A percentile compares a stretch with the other conserved stretches of the same genome.
Evolutionary conservation across 2,888 invertebrate genomes (phyloP).

Genomic region (Halocaridina rubra): DNA sequence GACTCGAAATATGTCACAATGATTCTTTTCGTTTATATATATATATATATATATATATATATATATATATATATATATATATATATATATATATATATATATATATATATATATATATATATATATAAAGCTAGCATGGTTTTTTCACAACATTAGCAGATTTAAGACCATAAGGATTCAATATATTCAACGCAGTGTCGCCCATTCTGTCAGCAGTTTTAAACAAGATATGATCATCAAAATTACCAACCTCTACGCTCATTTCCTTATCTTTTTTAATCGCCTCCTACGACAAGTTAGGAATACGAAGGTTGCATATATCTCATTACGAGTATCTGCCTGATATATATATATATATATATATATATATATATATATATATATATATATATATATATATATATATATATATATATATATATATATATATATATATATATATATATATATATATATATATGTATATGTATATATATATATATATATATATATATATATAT

Average conservation of each 20-base stretch:
- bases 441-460: constrained; percentile 15
- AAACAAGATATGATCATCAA: too few species aligned
- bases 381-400: neutral
- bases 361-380: neutral
- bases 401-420: neutral
- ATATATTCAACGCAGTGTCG: too few species aligned
- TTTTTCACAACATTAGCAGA: too few species aligned
- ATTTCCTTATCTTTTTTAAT: too few species aligned
- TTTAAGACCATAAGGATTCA: too few species aligned
- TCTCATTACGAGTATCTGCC: too few species aligned
- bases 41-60: neutral
- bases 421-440: neutral
- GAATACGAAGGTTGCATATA: too few species aligned
- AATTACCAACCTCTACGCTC: too few species aligned
- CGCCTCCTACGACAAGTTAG: too few species aligned
- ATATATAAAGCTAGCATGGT: too few species aligned
- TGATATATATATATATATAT: neutral
- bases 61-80: neutral
- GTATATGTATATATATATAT: constrained; percentile 2
- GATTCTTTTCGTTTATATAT: neutral
- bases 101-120: neutral
- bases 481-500: constrained; percentile 4
- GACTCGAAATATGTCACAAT: neutral
- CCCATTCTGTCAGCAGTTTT: too few species aligned
- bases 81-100: neutral